Conservation (phyloP, 2,113 vertebrate species). For the Sakesphorus luctuosus region DNA sequence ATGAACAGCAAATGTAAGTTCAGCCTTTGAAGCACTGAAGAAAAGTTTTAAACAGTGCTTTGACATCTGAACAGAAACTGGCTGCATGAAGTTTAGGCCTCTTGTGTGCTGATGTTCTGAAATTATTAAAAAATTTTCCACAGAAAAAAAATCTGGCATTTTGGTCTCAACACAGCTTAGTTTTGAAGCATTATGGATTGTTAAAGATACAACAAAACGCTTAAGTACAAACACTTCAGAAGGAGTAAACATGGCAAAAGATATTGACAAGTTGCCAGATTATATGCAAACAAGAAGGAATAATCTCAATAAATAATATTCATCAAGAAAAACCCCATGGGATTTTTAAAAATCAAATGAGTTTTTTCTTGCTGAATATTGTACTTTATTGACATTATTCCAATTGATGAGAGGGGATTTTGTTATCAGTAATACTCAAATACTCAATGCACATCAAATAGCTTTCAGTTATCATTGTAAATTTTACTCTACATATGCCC, state of each 20-base stretch:
- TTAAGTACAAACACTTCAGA: neutral
- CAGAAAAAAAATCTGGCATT: neutral
- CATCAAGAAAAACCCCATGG: neutral
- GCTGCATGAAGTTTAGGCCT: neutral
- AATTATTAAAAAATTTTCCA: neutral
- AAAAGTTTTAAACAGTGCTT: neutral
- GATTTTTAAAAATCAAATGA: neutral
- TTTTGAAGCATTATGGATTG: neutral
- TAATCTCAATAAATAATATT: neutral
- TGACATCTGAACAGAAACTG: neutral
- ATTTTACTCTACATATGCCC: neutral
- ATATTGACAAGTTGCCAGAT: neutral
- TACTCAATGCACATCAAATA: neutral
- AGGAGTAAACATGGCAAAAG: neutral
- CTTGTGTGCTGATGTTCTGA: neutral
- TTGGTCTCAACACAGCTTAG: neutral
- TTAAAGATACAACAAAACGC: neutral
- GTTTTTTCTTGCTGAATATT: neutral
- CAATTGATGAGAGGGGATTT: neutral
- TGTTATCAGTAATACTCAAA: neutral
- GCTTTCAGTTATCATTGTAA: fast-evolving
- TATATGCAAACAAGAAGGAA: neutral
- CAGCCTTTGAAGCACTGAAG: neutral
- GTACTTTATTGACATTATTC: neutral
- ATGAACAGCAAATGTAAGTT: neutral